Base-by-base conservation (phyloP, 2,113 vertebrate genomes). In the Lepisosteus osseus region DNA sequence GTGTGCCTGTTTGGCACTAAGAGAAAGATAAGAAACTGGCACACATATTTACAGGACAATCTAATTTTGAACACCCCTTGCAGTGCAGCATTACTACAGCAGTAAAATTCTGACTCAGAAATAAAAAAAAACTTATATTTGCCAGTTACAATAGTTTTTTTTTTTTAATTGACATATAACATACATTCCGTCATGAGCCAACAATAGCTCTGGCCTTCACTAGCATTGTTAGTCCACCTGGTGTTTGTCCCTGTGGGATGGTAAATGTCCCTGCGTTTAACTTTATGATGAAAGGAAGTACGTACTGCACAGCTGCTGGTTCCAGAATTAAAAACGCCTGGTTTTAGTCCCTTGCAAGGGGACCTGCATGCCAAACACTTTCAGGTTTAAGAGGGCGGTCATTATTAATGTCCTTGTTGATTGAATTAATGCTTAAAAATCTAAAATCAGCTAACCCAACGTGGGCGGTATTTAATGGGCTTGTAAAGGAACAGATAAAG, bases 81-180 rank as follows among this genome's bases (percentile, higher is more conserved):
- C 47, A 51, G 5, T 59, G 59, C 56, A 63, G 74, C 61, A 76
- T 72, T 70, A 76, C 69, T 71, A 69, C 47, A 68, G 57, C 4
- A 14, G 61, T 71, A 77, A 76, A 79, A 71, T 68, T 74, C 62
- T 65, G 77, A 72, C 72, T 74, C 64, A 67, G 77, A 74, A 71
- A 76, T 70, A 76, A 82, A 77, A 82, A 77, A 29, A 29, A 68
- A 45, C 62, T 15, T 8, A 64, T 61, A 65, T 8, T 11, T 55
- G 63, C 55, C 72, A 72, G 68, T 57, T 56, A 59, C 56, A 61
- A 74, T 71, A 65, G 66, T 71, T 71, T 61, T 29, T 29, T 61
- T 29, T 29, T 64, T 17, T 54, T 70, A 73, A 72, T 75, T 75
- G 68, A 69, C 61, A 63, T 67, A 77, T 72, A 73, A 77, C 75